These are phyloP conservation scores for Ochropleura plecta DNA, from an alignment of 2,888 invertebrate genomes.

Conservation along the genomic window DNA sequence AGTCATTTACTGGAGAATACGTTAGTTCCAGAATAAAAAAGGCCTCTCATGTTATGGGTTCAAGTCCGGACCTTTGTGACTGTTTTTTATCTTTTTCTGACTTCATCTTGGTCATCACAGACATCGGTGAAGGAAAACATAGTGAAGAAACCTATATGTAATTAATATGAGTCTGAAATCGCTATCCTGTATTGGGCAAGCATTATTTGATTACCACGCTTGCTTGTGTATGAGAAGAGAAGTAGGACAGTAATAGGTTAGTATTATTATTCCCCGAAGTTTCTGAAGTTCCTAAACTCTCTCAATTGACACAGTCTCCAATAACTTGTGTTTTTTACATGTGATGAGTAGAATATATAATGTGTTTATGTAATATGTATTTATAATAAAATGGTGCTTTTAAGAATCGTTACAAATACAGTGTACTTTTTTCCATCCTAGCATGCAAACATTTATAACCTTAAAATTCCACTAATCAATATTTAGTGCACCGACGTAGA, in stretches of 20 bases:
- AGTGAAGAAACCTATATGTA: too few relatives aligned
- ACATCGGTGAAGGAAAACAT: too few relatives aligned
- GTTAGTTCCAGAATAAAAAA: not conserved
- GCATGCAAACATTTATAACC: not conserved
- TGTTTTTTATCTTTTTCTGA: too few relatives aligned
- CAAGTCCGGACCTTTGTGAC: too few relatives aligned
- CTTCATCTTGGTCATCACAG: too few relatives aligned
- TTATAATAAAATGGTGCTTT: not conserved
- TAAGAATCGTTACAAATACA: not conserved
- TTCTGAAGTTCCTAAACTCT: not conserved
- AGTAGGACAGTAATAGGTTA: too few relatives aligned
- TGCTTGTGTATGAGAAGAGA: too few relatives aligned
- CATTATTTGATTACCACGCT: too few relatives aligned
- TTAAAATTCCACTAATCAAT: not conserved
- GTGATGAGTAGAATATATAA: not conserved
- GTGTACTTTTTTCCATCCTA: not conserved
- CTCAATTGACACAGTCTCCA: not conserved
- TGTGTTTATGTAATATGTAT: not conserved
- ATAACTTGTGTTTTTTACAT: not conserved
- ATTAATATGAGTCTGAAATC: too few relatives aligned
- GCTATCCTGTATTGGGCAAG: too few relatives aligned
- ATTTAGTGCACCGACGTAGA: not conserved
- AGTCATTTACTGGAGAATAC: not conserved
- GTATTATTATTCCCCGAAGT: not conserved
- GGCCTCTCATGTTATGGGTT: too few relatives aligned